phyloP scores from a whole-genome alignment of 2,113 vertebrate species.

The Atractosteus spatula region DNA sequence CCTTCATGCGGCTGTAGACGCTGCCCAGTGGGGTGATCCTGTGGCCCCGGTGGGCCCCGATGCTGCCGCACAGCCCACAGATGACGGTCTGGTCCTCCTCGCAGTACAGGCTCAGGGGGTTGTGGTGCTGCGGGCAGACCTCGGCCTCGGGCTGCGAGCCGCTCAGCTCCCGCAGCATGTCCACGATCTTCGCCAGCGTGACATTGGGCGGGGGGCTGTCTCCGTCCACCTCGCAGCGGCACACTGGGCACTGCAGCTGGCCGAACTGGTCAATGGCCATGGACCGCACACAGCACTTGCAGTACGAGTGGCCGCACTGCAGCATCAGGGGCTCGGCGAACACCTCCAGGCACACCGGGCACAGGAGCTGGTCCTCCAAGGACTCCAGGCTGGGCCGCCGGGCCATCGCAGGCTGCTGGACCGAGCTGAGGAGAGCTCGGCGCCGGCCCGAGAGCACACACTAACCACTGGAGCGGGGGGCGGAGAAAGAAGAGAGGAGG shows the following conservation, averaged over 20 bases:
- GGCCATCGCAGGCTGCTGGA: conserved; percentile 49
- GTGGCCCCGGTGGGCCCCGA: conserved; percentile 72
- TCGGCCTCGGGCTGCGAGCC: conserved; percentile 41
- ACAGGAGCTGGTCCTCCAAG: conserved; percentile 74
- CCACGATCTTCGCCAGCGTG: conserved; percentile 64
- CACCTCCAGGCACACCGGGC: conserved; percentile 75
- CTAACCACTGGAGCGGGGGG: too few species aligned
- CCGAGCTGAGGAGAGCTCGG: too few species aligned
- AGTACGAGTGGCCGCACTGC: conserved; percentile 77
- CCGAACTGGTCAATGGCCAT: conserved; percentile 51
- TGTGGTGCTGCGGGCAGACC: conserved; percentile 61
- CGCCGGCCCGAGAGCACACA: too few species aligned
- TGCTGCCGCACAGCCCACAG: conserved; percentile 77
- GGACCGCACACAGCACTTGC: conserved; percentile 62
- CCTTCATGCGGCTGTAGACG: conserved; percentile 79
- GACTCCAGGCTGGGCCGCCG: conserved; percentile 49
- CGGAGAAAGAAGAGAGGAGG: too few species aligned
- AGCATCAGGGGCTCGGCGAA: conserved; percentile 77
- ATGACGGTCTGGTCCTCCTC: conserved; percentile 76
- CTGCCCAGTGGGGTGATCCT: conserved; percentile 66
- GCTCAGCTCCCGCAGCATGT: conserved; percentile 51
- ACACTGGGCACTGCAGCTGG: conserved; percentile 69
- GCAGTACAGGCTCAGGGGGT: conserved; percentile 80
- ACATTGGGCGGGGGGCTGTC: conserved; percentile 65
- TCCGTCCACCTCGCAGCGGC: conserved; percentile 61